Evolutionary conservation across 2,888 invertebrate species (phyloP).

Genomic region (Melieria picta): DNA sequence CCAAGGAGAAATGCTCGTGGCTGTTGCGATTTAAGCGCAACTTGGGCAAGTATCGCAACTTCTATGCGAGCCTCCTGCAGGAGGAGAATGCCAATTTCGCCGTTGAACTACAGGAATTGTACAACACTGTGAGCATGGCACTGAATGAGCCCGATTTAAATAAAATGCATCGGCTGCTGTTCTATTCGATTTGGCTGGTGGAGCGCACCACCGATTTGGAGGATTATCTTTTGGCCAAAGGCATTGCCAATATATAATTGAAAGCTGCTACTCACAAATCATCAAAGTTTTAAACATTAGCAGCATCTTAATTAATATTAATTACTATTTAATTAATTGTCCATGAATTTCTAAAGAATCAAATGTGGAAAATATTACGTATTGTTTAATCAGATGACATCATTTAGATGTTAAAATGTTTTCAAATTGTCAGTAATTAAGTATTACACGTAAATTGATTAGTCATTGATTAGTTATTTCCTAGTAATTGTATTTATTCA

Average conservation of each 20-base stretch:
- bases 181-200: slow-evolving; percentile 46
- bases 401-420: no score
- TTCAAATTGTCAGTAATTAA: no score
- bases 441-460: no score
- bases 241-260: slow-evolving; percentile 41
- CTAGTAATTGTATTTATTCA: no score
- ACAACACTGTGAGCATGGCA: slow-evolving; percentile 43
- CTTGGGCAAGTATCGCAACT: slow-evolving; percentile 46
- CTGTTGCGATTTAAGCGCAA: slow-evolving; percentile 42
- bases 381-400: no score
- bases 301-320: no score
- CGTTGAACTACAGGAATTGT: slow-evolving; percentile 47
- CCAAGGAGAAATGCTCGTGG: slow-evolving; percentile 41
- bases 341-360: no score
- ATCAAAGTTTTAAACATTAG: no score
- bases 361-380: no score
- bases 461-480: no score
- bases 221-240: slow-evolving; percentile 43
- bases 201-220: slow-evolving; percentile 45
- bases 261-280: neutral
- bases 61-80: slow-evolving; percentile 46
- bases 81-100: slow-evolving; percentile 47
- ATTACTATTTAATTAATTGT: no score
- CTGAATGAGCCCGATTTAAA: slow-evolving; percentile 41
- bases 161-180: slow-evolving; percentile 41